Evolutionary conservation across 2,888 invertebrate species (phyloP).

Genomic region (Dione vanillae): DNA sequence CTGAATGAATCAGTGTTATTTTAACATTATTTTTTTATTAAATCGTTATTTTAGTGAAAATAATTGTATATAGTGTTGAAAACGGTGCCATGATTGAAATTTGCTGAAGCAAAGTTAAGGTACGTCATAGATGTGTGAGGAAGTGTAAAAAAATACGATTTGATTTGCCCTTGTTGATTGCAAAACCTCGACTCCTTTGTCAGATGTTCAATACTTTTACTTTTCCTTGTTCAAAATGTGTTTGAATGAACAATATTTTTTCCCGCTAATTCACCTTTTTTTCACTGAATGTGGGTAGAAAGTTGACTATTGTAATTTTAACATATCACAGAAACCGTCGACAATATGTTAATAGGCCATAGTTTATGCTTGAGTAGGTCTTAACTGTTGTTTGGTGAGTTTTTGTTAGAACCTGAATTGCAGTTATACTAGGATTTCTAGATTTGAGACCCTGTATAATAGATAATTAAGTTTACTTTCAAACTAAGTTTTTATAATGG

Average conservation of each 20-base stretch:
- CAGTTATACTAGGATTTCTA: conserved; percentile 58
- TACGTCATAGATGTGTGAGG: conserved; percentile 50
- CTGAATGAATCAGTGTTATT: conserved; percentile 67
- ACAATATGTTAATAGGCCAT: conserved; percentile 60
- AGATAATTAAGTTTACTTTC: conserved; percentile 17
- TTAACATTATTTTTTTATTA: conserved; percentile 63
- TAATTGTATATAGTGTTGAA: conserved; percentile 56
- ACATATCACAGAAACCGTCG: conserved; percentile 38
- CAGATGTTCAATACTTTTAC: conserved; percentile 74
- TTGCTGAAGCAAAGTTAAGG: conserved; percentile 58
- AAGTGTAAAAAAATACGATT: conserved; percentile 68
- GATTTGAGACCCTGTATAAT: conserved; percentile 48
- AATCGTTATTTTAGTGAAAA: conserved; percentile 66
- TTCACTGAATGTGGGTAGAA: conserved; percentile 55
- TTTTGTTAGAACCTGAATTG: conserved; percentile 54
- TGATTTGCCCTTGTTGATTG: conserved; percentile 73
- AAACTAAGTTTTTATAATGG: too few relatives aligned
- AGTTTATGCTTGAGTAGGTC: conserved; percentile 64
- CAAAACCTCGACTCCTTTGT: conserved; percentile 80
- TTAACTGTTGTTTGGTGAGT: conserved; percentile 57
- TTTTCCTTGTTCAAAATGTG: conserved; percentile 61
- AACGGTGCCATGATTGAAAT: conserved; percentile 66
- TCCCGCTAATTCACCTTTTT: conserved; percentile 59
- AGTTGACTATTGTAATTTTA: conserved; percentile 46
- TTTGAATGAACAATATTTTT: conserved; percentile 51